A percentile compares a stretch with the other conserved stretches of the same genome.
phyloP scores from a whole-genome alignment of 2,797 vertebrate species.

The Pipistrellus nathusii region DNA sequence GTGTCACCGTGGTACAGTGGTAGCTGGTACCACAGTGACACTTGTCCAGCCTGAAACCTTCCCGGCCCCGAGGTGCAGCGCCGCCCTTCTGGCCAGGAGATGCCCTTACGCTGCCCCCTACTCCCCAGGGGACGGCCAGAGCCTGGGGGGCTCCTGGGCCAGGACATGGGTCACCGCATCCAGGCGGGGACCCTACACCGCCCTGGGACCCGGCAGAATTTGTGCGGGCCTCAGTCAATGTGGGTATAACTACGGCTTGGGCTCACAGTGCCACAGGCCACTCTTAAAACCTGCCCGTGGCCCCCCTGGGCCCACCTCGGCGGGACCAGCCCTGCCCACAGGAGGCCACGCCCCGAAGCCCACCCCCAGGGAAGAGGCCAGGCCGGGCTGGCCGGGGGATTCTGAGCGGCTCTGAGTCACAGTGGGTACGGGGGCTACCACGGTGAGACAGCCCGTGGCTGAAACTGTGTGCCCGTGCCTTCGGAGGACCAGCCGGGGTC shows the following conservation, averaged over 20 bases:
- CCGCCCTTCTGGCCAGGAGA: accelerated
- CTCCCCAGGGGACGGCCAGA: accelerated
- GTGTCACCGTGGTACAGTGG: accelerated
- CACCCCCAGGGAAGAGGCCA: accelerated
- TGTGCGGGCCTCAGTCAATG: neutral
- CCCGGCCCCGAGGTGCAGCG: accelerated
- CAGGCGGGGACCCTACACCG: accelerated
- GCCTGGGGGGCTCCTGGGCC: neutral
- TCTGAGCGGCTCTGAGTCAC: neutral
- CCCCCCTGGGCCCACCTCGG: neutral
- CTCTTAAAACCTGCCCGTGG: neutral
- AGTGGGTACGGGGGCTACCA: accelerated
- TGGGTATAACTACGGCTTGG: accelerated
- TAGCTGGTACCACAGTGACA: neutral
- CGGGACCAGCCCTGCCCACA: accelerated
- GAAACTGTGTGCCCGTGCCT: neutral
- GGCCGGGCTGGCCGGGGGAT: accelerated
- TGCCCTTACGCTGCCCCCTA: accelerated
- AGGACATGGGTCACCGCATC: accelerated
- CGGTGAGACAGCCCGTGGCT: accelerated
- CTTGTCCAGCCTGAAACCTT: neutral
- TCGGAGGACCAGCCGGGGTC: accelerated
- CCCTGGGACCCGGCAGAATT: accelerated
- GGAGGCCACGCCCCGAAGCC: neutral
- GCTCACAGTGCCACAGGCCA: neutral